Conservation (phyloP, 2,888 invertebrate species). For the Rhodophaea formosa region DNA sequence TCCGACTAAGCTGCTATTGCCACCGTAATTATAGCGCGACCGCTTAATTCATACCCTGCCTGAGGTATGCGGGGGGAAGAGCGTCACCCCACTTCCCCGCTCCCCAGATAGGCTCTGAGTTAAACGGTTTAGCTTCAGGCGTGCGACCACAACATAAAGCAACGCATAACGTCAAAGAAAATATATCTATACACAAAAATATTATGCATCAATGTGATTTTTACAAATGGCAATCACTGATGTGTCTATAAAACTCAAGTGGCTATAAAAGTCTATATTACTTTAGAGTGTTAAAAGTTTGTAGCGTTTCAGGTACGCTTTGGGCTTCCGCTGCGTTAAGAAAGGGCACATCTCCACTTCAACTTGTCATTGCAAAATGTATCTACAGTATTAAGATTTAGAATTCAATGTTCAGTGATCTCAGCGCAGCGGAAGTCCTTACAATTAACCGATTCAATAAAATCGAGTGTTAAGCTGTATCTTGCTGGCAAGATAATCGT, state of each 20-base stretch:
- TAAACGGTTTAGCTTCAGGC: not conserved
- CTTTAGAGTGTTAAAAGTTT: not conserved
- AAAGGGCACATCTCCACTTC: not conserved
- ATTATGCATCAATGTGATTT: slow-evolving; percentile 17
- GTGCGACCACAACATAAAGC: slow-evolving; percentile 20
- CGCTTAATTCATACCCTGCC: too few species aligned
- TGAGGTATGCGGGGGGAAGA: too few species aligned
- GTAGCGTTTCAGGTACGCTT: not conserved
- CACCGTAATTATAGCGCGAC: slow-evolving; percentile 30
- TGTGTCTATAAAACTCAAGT: too few species aligned
- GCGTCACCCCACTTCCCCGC: too few species aligned
- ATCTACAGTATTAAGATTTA: not conserved
- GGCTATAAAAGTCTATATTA: slow-evolving; percentile 4
- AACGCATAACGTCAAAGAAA: slow-evolving; percentile 13
- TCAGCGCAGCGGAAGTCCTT: not conserved
- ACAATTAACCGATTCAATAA: not conserved
- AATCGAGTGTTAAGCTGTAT: not conserved
- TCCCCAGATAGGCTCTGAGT: too few species aligned
- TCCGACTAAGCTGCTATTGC: slow-evolving; percentile 57
- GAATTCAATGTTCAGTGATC: not conserved
- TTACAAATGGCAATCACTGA: slow-evolving; percentile 10
- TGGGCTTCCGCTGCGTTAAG: not conserved
- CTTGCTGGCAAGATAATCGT: slow-evolving; percentile 14
- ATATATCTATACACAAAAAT: slow-evolving; percentile 13
- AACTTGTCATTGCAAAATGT: not conserved